Evolutionary conservation across 2,113 vertebrate genomes (phyloP).

Genomic region (Stigmatopora nigra): DNA sequence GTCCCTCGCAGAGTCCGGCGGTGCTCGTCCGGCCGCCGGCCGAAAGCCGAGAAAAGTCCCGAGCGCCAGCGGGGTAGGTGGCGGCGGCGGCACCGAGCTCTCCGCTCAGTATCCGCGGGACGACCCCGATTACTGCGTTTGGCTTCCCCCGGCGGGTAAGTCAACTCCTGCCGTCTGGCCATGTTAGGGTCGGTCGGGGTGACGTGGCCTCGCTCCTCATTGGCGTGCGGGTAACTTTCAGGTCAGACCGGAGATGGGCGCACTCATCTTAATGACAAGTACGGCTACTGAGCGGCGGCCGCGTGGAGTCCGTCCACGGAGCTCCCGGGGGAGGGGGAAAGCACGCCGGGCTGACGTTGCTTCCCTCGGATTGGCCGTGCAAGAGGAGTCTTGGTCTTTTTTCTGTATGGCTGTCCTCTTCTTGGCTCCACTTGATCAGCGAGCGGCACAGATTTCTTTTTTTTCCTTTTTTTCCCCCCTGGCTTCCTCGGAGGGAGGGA

Average conservation of each 20-base stretch:
- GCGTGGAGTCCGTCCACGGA: too few relatives aligned
- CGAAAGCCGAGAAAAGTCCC: constrained; percentile 69
- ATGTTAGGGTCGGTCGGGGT: neutral
- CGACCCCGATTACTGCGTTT: constrained; percentile 93
- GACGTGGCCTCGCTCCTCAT: too few relatives aligned
- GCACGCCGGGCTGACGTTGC: too few relatives aligned
- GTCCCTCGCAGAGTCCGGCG: constrained; percentile 28
- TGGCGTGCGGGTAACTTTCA: constrained; percentile 34
- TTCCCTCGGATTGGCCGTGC: neutral
- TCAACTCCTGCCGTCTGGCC: neutral
- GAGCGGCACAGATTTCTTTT: constrained; percentile 43
- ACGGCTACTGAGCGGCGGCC: constrained; percentile 76
- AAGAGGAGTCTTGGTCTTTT: constrained; percentile 4
- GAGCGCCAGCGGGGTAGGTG: constrained; percentile 76
- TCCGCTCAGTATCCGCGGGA: constrained; percentile 83
- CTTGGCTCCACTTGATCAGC: constrained; percentile 46
- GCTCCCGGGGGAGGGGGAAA: too few relatives aligned
- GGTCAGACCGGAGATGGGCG: constrained; percentile 91
- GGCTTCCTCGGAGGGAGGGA: constrained; percentile 33
- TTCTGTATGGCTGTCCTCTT: constrained; percentile 29
- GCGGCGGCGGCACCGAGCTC: too few relatives aligned
- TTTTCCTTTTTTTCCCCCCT: neutral
- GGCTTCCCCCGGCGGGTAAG: constrained; percentile 90
- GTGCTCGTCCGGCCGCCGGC: constrained; percentile 24
- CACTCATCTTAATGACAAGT: constrained; percentile 94